phyloP scores from a whole-genome alignment of 2,888 invertebrate genomes.

The Stenodema calcarata region DNA sequence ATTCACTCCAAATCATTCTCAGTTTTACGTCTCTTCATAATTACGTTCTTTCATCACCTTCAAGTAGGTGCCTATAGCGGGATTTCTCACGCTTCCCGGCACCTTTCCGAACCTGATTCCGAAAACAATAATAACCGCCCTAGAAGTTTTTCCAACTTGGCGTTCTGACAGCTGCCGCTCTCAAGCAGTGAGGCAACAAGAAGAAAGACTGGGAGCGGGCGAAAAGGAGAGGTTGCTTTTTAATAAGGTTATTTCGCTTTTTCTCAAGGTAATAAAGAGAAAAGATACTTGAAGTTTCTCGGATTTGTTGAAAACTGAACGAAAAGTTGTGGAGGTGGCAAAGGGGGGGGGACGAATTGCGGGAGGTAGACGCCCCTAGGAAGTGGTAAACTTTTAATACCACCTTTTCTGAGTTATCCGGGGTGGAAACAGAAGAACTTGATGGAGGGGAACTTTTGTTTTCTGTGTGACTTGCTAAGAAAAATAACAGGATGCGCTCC shows the following conservation, averaged over 20 bases:
- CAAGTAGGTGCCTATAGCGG: not conserved
- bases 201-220: not conserved
- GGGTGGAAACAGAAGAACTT: slow-evolving; percentile 16
- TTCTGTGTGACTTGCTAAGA: slow-evolving; percentile 46
- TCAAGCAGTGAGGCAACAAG: not conserved
- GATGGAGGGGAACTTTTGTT: slow-evolving; percentile 41
- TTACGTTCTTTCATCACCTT: not conserved
- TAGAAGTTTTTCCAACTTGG: slow-evolving; percentile 37
- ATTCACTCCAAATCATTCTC: too few species aligned
- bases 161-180: slow-evolving; percentile 41
- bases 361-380: not conserved
- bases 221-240: slow-evolving; percentile 9
- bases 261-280: slow-evolving; percentile 41
- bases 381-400: slow-evolving; percentile 46
- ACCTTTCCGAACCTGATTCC: not conserved
- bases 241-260: slow-evolving; percentile 49
- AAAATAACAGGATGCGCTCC: slow-evolving; percentile 39
- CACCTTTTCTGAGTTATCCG: slow-evolving; percentile 41
- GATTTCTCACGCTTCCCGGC: not conserved
- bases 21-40: not conserved
- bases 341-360: not conserved
- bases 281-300: slow-evolving; percentile 45
- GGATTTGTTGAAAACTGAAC: slow-evolving; percentile 47
- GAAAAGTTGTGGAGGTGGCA: slow-evolving; percentile 4
- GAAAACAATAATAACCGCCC: slow-evolving; percentile 15